Conservation (phyloP, 2,888 invertebrate species). For the Pemphredon lugubris region DNA sequence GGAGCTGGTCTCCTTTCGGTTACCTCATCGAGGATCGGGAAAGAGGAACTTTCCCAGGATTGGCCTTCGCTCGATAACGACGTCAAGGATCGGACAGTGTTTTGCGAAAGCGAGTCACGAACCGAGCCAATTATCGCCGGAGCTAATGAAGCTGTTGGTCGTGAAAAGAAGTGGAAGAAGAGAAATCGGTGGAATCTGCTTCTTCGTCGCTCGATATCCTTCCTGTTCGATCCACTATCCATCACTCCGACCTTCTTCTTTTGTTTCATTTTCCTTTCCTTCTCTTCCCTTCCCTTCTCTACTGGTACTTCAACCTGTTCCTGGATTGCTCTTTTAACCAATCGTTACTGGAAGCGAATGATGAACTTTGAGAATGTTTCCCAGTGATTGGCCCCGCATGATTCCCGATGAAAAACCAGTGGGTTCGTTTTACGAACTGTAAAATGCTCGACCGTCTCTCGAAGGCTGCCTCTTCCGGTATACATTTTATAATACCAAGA, state of each 20-base stretch:
- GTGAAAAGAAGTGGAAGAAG: slow-evolving; percentile 37
- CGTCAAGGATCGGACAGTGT: slow-evolving; percentile 31
- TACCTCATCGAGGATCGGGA: not conserved
- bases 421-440: too few species aligned
- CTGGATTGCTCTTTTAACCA: not conserved
- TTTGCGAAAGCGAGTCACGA: slow-evolving; percentile 61
- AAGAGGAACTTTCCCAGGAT: not conserved
- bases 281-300: not conserved
- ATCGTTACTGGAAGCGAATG: too few species aligned
- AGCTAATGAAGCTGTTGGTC: slow-evolving; percentile 60
- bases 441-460: too few species aligned
- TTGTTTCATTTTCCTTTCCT: not conserved
- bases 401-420: too few species aligned
- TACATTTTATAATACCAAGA: too few species aligned
- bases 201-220: slow-evolving; percentile 13
- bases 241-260: not conserved
- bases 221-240: not conserved
- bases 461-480: too few species aligned
- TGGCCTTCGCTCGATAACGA: slow-evolving; percentile 43
- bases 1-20: not conserved
- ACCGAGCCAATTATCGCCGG: slow-evolving; percentile 60
- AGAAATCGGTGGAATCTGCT: slow-evolving; percentile 41
- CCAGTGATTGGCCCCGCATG: too few species aligned
- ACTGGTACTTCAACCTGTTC: not conserved
- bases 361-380: too few species aligned